Evolutionary conservation across 2,797 vertebrate species (phyloP).

Genomic region (Tenualosa thibaudeaui): DNA sequence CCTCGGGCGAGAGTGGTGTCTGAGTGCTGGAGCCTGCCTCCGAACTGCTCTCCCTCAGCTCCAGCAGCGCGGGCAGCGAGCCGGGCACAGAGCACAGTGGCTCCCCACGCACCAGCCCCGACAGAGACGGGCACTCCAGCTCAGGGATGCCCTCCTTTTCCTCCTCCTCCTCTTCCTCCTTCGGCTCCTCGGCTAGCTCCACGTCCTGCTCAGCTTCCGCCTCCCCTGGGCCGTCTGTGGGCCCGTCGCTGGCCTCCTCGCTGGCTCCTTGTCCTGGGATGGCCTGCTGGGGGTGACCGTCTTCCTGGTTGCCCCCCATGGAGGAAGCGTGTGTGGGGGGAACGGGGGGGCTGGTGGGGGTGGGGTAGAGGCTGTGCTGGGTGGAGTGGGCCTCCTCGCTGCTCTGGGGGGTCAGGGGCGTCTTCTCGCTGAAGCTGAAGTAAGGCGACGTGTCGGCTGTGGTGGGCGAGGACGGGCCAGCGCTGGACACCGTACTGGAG

Average conservation of each 20-base stretch:
- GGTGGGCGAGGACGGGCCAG: conserved; percentile 91
- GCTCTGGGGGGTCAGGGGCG: conserved; percentile 76
- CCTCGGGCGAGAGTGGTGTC: conserved; percentile 75
- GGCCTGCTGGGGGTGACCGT: not conserved
- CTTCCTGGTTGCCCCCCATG: conserved; percentile 21
- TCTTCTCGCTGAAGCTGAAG: conserved; percentile 90
- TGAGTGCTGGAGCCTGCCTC: conserved; percentile 78
- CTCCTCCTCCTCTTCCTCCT: not conserved
- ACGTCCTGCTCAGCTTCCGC: not conserved
- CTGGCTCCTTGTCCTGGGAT: conserved; percentile 1
- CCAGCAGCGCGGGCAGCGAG: conserved; percentile 73
- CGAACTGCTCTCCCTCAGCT: conserved; percentile 78
- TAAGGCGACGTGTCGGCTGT: conserved; percentile 82
- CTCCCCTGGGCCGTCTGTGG: not conserved
- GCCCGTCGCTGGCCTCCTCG: not conserved
- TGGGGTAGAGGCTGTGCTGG: conserved; percentile 47
- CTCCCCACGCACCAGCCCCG: conserved; percentile 68
- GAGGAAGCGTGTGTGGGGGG: conserved; percentile 17
- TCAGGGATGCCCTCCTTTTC: conserved; percentile 36
- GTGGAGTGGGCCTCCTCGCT: conserved; percentile 77
- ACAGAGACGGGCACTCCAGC: conserved; percentile 52
- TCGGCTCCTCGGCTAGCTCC: not conserved
- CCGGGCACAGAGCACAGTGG: conserved; percentile 65
- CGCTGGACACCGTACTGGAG: conserved; percentile 94
- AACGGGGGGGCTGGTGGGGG: conserved; percentile 39